Base-by-base conservation (phyloP, 2,888 invertebrate genomes). In the Drosophila meridiana region DNA sequence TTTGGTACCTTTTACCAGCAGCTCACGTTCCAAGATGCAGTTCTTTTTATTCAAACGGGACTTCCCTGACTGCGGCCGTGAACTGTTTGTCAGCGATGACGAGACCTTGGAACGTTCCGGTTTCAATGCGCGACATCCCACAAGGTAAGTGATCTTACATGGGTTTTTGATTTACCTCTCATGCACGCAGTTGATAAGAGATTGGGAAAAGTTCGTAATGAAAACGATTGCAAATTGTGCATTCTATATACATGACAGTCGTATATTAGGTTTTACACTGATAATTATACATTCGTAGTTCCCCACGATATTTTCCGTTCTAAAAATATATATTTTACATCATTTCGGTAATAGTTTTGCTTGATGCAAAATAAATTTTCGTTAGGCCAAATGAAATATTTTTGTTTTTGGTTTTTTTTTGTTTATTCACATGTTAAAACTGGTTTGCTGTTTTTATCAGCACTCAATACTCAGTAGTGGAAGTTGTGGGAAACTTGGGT, bases 11-110 rank as follows among this genome's bases (percentile, higher is more conserved):
- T 92, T 92, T 38, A 82, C 78, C 4, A 78, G 81, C n/a, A 79
- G 71, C 2, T 65, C 83, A 36, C 80, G 87, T 6, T 88, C 89
- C 4, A 90, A 90, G 70, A 92, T 92, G 92, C 89, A 90, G 50
- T 92, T 92, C 74, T 92, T 83, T 73, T 71, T 92, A 9, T 92
- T 92, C 69, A 92, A 92, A 73, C 74, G 86, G 28, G 91, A 91
- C n/a, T 92, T 92, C 55, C 89, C 92, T 0, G 90, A 90, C 30
- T 92, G 92, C 62, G 92, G 92, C 28, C 88, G 90, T 20, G 92
- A 92, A 70, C 66, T 92, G 5, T 75, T 86, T 5, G 59, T 83
- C 8, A 89, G 86, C 36, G 90, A 91, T 67, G 86, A 86, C 65
- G 88, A 89, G 42, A 83, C 83, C 8, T 63, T 93, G 32, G 73